Base-by-base conservation (phyloP, 2,888 invertebrate genomes). In the Catocala fraxini region DNA sequence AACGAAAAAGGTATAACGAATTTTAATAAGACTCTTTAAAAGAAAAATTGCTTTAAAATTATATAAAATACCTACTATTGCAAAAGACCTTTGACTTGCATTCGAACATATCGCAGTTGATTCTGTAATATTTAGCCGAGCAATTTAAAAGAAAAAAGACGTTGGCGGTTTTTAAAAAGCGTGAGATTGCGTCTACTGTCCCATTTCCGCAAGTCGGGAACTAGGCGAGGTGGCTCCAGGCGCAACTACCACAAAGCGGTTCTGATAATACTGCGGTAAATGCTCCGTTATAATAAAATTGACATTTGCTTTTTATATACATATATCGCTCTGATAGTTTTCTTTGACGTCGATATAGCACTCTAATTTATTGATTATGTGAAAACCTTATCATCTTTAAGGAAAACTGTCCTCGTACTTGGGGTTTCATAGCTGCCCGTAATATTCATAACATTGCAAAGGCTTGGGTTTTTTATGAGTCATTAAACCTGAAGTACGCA, bases 101-200 rank as follows among this genome's bases (percentile, higher is more conserved):
- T 58, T 47, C 42, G n/a, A 33, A 51, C 47, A 33, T 58, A 49
- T 62, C 41, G 33, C 43, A 65, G 59, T 62, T 51, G 9, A 67
- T 51, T 39, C 41, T 51, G 47, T 47, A 59, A 59, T 59, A 55
- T 52, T 42, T 11, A 54, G 48, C 41, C 6, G 47, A 66, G 72
- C 65, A 75, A 70, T 78, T 76, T 72, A 72, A 79, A 76, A 63
- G 71, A 62, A 74, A 62, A 67, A 76, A 62, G 56, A 65, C 34
- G 63, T 46, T 69, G 68, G 69, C 51, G 68, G 79, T 75, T 70
- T 54, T 80, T 77, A 71, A 81, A 79, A 75, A 79, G 76, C 75
- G 73, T 76, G 65, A 75, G 78, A 82, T 80, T 80, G 77, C 77
- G 68, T 69, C 78, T 68, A 62, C 71, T 72, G 77, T 69, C 71